phyloP scores from a whole-genome alignment of 2,888 invertebrate species.

The Leptopilina syphax region DNA sequence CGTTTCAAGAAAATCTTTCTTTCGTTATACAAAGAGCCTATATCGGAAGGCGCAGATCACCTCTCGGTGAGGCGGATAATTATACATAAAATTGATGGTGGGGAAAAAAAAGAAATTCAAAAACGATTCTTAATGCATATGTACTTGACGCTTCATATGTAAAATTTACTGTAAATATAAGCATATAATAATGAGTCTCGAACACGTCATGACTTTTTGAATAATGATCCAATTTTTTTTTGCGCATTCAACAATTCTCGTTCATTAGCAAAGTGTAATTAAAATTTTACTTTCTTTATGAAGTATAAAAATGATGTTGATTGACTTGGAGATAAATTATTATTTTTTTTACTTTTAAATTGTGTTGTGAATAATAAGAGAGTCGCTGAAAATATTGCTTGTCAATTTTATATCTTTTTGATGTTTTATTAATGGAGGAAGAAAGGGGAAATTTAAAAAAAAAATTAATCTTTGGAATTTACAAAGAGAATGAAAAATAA shows the following conservation, averaged over 20 bases:
- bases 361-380: not conserved
- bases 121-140: conserved; percentile 5
- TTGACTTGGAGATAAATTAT: not conserved
- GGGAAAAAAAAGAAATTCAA: not conserved
- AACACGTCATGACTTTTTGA: conserved; percentile 16
- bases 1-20: conserved; percentile 24
- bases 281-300: conserved; percentile 26
- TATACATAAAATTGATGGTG: conserved; percentile 4
- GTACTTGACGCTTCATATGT: not conserved
- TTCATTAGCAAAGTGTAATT: not conserved
- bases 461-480: not conserved
- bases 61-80: conserved; percentile 27
- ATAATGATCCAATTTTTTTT: conserved; percentile 10
- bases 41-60: conserved; percentile 17
- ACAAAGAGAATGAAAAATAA: not conserved
- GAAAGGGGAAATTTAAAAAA: too few species aligned
- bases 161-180: not conserved
- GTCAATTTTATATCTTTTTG: not conserved
- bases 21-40: conserved; percentile 11
- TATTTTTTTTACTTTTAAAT: not conserved
- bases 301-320: not conserved
- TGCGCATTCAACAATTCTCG: not conserved
- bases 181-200: not conserved
- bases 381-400: not conserved
- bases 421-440: not conserved